phyloP scores from a whole-genome alignment of 2,888 invertebrate species.

The Volucella inanis region DNA sequence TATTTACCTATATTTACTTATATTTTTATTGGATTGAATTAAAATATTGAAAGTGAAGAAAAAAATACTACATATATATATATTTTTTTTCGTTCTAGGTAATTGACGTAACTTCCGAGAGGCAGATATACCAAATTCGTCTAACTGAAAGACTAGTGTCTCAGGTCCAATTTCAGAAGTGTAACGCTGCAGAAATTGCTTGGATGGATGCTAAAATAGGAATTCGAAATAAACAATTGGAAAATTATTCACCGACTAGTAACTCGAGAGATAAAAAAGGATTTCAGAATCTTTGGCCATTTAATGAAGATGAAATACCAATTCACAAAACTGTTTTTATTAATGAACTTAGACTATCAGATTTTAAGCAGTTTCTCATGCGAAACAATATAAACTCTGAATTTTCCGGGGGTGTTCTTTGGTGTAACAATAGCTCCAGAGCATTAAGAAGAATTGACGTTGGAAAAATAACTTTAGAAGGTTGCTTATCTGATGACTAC shows the following conservation, averaged over 20 bases:
- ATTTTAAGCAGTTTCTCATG: conserved; percentile 92
- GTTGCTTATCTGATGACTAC: conserved; percentile 96
- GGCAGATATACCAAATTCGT: conserved; percentile 98
- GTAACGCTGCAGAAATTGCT: conserved; percentile 96
- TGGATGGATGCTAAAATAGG: conserved; percentile 94
- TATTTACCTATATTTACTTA: too few relatives aligned
- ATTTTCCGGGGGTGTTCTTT: conserved; percentile 94
- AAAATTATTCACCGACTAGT: too few relatives aligned
- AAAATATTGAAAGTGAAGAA: too few relatives aligned
- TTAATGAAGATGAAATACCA: conserved; percentile 84
- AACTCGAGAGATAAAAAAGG: too few relatives aligned
- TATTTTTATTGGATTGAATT: too few relatives aligned
- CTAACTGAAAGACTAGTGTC: conserved; percentile 96
- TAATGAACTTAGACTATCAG: conserved; percentile 95
- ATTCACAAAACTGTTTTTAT: conserved; percentile 94
- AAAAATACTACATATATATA: background rate
- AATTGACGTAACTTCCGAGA: conserved; percentile 98
- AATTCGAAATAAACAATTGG: conserved; percentile 85
- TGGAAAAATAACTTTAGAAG: conserved; percentile 96
- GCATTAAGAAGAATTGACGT: conserved; percentile 95
- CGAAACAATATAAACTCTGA: conserved; percentile 92
- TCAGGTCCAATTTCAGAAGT: conserved; percentile 92
- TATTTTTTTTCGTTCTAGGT: conserved; percentile 74
- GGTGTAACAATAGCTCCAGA: conserved; percentile 95
- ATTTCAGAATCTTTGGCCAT: conserved; percentile 88